Evolutionary conservation across 2,113 vertebrate genomes (phyloP).

Genomic region (Ariopsis seemanni): DNA sequence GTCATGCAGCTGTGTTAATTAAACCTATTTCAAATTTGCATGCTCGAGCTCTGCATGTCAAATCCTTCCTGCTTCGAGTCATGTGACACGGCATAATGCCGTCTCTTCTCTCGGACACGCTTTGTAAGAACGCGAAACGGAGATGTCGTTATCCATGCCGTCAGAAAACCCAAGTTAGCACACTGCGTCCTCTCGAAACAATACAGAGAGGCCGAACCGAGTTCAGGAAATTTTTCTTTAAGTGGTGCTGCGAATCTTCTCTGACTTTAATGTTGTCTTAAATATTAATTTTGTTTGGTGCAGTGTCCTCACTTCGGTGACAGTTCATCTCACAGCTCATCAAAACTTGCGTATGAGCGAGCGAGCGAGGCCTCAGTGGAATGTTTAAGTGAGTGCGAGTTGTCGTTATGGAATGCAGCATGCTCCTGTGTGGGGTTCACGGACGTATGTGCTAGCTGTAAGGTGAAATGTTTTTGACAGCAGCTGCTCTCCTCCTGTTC

Average conservation of each 20-base stretch:
- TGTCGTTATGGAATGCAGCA: conserved; percentile 29
- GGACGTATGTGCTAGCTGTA: conserved; percentile 59
- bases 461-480: conserved; percentile 65
- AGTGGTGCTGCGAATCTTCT: conserved; percentile 26
- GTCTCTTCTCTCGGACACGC: neutral
- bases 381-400: conserved; percentile 8
- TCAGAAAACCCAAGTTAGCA: neutral
- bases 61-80: conserved; percentile 22
- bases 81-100: conserved; percentile 38
- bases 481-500: conserved; percentile 55
- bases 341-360: neutral
- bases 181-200: neutral
- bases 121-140: neutral
- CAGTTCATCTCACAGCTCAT: conserved; percentile 21
- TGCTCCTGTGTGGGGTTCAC: conserved; percentile 56
- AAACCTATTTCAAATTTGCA: conserved; percentile 13
- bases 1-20: conserved; percentile 24
- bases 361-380: neutral
- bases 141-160: no score
- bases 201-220: conserved; percentile 26
- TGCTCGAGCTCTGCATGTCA: conserved; percentile 25
- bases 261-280: conserved; percentile 48
- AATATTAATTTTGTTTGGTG: conserved; percentile 50
- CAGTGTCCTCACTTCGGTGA: conserved; percentile 7
- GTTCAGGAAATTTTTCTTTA: conserved; percentile 25